These are phyloP conservation scores for Prunella strophiata DNA, from an alignment of 2,797 vertebrate species.

Conservation along the genomic window DNA sequence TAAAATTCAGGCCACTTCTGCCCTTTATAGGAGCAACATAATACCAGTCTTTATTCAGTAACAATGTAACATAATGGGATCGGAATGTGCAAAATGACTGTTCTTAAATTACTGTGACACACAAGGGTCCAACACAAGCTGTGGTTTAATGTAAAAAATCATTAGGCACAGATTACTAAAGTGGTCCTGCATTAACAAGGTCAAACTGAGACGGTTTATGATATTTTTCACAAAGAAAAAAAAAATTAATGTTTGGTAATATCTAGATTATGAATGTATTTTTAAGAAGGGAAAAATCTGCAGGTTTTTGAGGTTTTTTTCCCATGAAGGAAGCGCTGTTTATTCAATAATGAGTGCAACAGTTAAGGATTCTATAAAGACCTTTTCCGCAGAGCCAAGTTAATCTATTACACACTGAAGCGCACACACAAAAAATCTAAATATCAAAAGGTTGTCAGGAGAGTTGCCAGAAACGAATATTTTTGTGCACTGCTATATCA, in stretches of 20 bases:
- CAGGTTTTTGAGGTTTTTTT: background rate
- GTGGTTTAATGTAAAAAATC: conserved; percentile 89
- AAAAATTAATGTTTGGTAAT: conserved; percentile 50
- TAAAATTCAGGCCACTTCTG: conserved; percentile 99
- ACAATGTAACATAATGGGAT: conserved; percentile 99
- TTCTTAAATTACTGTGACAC: conserved; percentile 95
- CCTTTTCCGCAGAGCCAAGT: conserved; percentile 49
- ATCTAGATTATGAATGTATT: conserved; percentile 70
- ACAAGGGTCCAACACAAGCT: conserved; percentile 87
- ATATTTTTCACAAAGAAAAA: conserved; percentile 68
- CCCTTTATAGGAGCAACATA: conserved; percentile 98
- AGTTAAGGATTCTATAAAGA: conserved; percentile 59
- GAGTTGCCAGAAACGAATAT: conserved; percentile 15
- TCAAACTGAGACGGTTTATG: conserved; percentile 79
- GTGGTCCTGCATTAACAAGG: conserved; percentile 84
- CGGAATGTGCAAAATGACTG: conserved; percentile 96
- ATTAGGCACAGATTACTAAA: conserved; percentile 89
- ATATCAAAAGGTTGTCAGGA: conserved; percentile 35
- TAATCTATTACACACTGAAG: conserved; percentile 57
- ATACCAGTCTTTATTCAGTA: conserved; percentile 97
- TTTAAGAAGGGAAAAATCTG: background rate
- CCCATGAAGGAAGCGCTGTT: conserved; percentile 31
- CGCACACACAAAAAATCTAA: conserved; percentile 31
- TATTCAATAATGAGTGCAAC: conserved; percentile 40
- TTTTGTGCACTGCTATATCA: conserved; percentile 17